phyloP scores from a whole-genome alignment of 2,888 invertebrate species.

The Heliconius ethilla region DNA sequence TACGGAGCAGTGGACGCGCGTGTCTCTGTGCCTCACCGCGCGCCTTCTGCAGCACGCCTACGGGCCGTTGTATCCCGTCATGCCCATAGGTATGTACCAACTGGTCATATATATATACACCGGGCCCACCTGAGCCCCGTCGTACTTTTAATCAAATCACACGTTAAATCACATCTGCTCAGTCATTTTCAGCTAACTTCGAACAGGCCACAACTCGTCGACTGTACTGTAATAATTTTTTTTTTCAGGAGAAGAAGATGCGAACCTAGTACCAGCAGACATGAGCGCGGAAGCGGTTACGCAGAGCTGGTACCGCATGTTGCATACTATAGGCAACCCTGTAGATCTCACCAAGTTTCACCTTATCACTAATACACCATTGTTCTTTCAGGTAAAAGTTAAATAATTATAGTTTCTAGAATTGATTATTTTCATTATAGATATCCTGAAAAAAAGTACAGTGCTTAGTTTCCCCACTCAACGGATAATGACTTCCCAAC shows the following conservation, averaged over 20 bases:
- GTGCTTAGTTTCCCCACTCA: no score
- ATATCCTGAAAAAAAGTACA: no score
- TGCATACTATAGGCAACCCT: conserved; percentile 97
- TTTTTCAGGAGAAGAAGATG: conserved; percentile 91
- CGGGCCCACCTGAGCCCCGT: no score
- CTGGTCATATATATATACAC: not conserved
- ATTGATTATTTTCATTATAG: no score
- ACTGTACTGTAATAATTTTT: not conserved
- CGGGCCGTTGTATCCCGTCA: conserved; percentile 90
- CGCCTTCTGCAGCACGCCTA: conserved; percentile 93
- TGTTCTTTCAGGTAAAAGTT: conserved; percentile 76
- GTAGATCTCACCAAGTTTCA: conserved; percentile 94
- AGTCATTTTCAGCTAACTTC: no score
- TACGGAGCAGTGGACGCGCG: conserved; percentile 96
- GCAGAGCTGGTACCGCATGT: conserved; percentile 97
- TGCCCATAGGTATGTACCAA: conserved; percentile 80
- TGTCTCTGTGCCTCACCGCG: conserved; percentile 94
- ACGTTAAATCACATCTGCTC: not conserved
- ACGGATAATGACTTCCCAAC: no score
- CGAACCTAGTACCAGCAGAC: conserved; percentile 88
- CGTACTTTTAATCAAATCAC: not conserved
- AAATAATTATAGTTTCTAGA: not conserved
- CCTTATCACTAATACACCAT: conserved; percentile 85
- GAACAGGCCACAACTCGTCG: no score
- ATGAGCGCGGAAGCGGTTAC: conserved; percentile 95